Evolutionary conservation across 2,113 vertebrate species (phyloP), one percentile per base, ranked within the genome.

Genomic region (Macheiramphus alcinus): DNA sequence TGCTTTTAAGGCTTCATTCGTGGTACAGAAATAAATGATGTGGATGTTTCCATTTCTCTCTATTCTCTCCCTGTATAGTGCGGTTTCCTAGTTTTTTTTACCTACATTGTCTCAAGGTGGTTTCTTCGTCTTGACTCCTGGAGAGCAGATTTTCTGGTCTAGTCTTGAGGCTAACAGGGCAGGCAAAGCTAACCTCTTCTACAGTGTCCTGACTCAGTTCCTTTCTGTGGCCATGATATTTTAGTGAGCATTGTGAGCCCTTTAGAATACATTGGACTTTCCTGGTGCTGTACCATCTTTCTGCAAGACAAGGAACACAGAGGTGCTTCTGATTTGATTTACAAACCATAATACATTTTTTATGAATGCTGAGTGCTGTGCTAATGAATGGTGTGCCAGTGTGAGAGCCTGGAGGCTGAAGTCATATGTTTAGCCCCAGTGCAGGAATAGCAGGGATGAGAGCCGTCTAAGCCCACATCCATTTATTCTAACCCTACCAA

Each of bases 81-180:
- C 34, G 32, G 40, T 42, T 52, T 56, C 61, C 68, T 40, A 5
- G 2, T 5, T 93, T 27, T 43, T 81, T 76, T 76, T 6, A 19
- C 48, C 23, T 34, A 7, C 31, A 26, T 34, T 90, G 13, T 38
- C 65, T 52, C 82, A 78, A 83, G 91, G 85, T 94, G 75, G 7
- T 45, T 42, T 7, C 61, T 87, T 48, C 50, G 79, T 80, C 65
- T 74, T 38, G 8, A 38, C 80, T 95, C 73, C 62, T 76, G 59
- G 14, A 94, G 88, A 79, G 86, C 88, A 85, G 91, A 82, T 97
- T 97, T 97, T 90, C 88, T 94, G 65, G 67, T 72, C 85, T 25
- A 42, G 56, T 66, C 86, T 73, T 16, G 42, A 93, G 58, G 86
- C 67, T 86, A 42, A 23, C 67, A 6, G n/a, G 75, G 66, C 18